Conservation (phyloP, 1,140 invertebrate genomes). For the Megalonaias nervosa region DNA sequence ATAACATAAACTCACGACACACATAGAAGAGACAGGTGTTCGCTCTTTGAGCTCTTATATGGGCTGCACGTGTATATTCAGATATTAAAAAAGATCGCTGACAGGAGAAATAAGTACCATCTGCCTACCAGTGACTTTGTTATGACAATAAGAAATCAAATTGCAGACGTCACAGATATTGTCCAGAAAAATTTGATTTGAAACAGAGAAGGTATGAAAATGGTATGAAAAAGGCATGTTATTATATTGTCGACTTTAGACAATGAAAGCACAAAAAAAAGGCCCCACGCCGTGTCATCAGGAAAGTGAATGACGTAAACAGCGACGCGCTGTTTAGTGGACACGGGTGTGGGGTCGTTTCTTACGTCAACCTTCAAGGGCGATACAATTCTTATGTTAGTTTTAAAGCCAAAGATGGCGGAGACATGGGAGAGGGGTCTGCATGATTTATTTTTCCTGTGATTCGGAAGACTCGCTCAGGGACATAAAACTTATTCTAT, state of each 20-base stretch:
- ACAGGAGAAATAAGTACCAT: no score
- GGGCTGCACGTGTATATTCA: no score
- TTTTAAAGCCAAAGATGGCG: not conserved
- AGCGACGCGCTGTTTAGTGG: constrained; percentile 20
- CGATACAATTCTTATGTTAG: constrained; percentile 5
- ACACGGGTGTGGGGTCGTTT: constrained; percentile 1
- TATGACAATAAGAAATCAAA: constrained; percentile 2
- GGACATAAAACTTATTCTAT: not conserved
- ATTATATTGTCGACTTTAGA: constrained; percentile 17
- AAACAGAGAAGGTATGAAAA: not conserved
- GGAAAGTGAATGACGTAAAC: constrained; percentile 15
- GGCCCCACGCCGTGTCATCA: not conserved
- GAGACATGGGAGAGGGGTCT: not conserved
- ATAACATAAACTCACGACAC: no score
- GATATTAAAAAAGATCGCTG: no score
- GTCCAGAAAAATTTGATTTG: not conserved
- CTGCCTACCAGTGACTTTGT: constrained; percentile 6
- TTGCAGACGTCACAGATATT: not conserved
- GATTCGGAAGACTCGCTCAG: no score
- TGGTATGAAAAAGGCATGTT: constrained; percentile 24
- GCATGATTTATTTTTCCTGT: not conserved
- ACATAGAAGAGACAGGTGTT: no score
- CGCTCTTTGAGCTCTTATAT: no score
- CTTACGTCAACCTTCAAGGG: not conserved
- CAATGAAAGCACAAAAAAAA: constrained; percentile 13